Percentiles rank a stretch among this genome's conserved stretches.
phyloP scores from a whole-genome alignment of 2,888 invertebrate species.

The Napeogenes sylphis region DNA sequence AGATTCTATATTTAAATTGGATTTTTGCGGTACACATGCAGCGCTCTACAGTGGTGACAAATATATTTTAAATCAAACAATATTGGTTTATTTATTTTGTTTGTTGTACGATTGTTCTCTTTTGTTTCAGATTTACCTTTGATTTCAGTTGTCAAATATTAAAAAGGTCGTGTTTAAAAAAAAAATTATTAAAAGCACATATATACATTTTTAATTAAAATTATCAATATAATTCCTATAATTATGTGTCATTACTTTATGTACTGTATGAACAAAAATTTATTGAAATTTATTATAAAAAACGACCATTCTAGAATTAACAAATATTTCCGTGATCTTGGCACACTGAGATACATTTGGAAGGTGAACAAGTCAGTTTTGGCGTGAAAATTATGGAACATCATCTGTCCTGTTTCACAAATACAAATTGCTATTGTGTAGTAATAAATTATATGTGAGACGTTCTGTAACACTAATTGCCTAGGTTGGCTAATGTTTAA shows the following conservation, averaged over 20 bases:
- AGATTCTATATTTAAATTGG: conserved; percentile 58
- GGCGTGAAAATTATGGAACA: conserved; percentile 59
- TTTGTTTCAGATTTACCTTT: neutral
- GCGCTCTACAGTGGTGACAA: conserved; percentile 48
- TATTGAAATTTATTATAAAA: neutral
- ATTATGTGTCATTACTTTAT: too few relatives aligned
- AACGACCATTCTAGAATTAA: conserved; percentile 48
- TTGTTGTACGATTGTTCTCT: neutral
- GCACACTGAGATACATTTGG: conserved; percentile 52
- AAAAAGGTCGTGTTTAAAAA: too few relatives aligned
- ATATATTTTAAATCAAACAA: conserved; percentile 25
- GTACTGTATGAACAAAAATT: too few relatives aligned
- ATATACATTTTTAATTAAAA: too few relatives aligned
- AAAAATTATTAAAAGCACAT: too few relatives aligned
- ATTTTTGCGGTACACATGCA: conserved; percentile 46
- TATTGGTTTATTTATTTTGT: conserved; percentile 1
- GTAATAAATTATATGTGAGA: conserved; percentile 8
- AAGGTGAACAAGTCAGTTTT: conserved; percentile 47
- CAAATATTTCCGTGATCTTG: conserved; percentile 51
- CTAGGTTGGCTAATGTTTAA: too few relatives aligned
- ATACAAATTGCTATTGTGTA: conserved; percentile 15
- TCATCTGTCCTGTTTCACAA: conserved; percentile 25
- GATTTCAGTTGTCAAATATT: neutral
- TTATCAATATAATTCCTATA: too few relatives aligned
- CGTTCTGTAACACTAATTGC: neutral